Evolutionary conservation across 2,113 vertebrate genomes (phyloP), one percentile per base, ranked within the genome.

Genomic region (Triplophysa rosa): DNA sequence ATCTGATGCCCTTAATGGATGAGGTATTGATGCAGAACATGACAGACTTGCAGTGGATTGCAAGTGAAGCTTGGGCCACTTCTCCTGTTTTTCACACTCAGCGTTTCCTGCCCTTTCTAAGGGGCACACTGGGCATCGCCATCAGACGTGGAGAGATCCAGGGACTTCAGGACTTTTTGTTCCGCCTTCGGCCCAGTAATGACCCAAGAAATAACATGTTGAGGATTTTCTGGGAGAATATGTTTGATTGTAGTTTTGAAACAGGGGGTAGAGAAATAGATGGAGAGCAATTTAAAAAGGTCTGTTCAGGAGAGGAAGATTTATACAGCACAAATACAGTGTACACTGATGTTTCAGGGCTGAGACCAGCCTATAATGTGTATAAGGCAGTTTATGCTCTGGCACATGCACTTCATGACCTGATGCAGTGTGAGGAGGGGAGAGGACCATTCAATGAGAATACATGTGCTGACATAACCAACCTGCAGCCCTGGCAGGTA

Each of bases 51-150:
- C 86, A 87, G 72, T 89, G 87, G 87, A 86, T 89, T 45, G 88
- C 84, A n/a, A 88, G 87, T 63, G 87, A 88, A 68, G 82, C 84
- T 0, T 89, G 88, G 88, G 49, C 80, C 61, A 83, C 85, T 2
- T 33, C 82, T 16, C 26, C 77, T 19, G 77, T 75, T 9, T 84
- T 88, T 1, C 86, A 86, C 19, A 85, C 80, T 2, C 79, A 68
- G 0, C 74, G 67, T 11, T 68, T 87, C n/a, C 84, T 87, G 37
- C 86, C 84, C 0, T 90, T 85, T 49, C 61, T 92, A 14, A 72
- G 80, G 19, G 91, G 91, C 6, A 89, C 90, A 4, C 80, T 92
- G 42, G 90, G 90, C 2, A 86, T 92, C 26, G 89, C 91, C 2
- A 89, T 91, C 21, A 88, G 88, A 24, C 84, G 81, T 58, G 90